These are phyloP conservation scores for Myripristis murdjan DNA, from an alignment of 2,797 vertebrate genomes.

Conservation along the genomic window DNA sequence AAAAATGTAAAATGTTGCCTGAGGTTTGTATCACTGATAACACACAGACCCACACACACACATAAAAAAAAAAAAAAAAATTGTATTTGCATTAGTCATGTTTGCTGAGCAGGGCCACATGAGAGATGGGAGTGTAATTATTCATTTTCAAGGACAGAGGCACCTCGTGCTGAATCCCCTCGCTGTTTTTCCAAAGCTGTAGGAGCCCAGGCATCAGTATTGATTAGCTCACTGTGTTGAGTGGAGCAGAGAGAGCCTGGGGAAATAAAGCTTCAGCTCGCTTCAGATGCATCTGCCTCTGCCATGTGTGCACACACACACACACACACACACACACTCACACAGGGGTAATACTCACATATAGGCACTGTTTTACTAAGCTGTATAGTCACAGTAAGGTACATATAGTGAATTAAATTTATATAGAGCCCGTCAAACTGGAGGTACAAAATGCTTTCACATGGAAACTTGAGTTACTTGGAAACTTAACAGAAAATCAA, in stretches of 20 bases:
- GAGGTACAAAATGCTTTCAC: conserved; percentile 11
- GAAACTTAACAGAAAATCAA: background rate
- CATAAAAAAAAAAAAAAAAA: background rate
- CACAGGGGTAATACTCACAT: conserved; percentile 7
- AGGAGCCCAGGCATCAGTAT: conserved; percentile 58
- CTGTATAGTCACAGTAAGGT: conserved; percentile 21
- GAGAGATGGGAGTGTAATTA: background rate
- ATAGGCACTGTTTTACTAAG: conserved; percentile 25
- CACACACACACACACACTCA: background rate
- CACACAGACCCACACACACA: no score
- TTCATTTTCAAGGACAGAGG: conserved; percentile 42
- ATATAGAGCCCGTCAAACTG: background rate
- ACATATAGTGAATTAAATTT: conserved; percentile 29
- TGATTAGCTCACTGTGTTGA: conserved; percentile 62
- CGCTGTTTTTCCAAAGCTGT: conserved; percentile 21
- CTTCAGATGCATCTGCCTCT: conserved; percentile 24
- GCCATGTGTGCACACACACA: background rate
- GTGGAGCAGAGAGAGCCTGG: conserved; percentile 50
- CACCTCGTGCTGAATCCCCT: conserved; percentile 17
- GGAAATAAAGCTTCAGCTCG: conserved; percentile 58
- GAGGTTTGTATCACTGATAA: background rate
- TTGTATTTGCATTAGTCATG: no score
- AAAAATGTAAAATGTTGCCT: background rate
- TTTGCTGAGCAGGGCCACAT: background rate
- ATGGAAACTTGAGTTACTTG: no score